Percentiles rank a stretch among this genome's conserved stretches.
Evolutionary conservation across 1,140 invertebrate genomes (phyloP).

Genomic region (Venustaconcha ellipsiformis): DNA sequence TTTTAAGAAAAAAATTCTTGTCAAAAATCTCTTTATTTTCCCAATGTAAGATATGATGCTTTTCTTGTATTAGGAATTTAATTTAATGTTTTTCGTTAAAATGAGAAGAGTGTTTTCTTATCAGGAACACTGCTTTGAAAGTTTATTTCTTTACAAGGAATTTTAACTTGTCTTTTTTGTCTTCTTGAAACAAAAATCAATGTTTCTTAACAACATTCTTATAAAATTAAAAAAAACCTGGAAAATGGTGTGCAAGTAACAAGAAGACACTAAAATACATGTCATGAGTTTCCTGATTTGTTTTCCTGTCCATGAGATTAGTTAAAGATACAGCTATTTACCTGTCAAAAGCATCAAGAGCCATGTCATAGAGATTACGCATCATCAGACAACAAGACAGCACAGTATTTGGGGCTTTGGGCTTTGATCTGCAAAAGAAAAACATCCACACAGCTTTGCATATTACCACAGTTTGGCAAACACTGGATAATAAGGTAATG

Average conservation of each 20-base stretch:
- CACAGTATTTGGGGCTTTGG: constrained; percentile 48
- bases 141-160: too few relatives aligned
- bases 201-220: not conserved
- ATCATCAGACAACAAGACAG: constrained; percentile 63
- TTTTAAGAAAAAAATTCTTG: too few relatives aligned
- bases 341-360: constrained; percentile 67
- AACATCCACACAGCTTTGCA: not conserved
- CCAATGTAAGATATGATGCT: too few relatives aligned
- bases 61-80: too few relatives aligned
- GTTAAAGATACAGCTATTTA: constrained; percentile 31
- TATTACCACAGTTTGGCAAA: too few relatives aligned
- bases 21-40: too few relatives aligned
- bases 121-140: too few relatives aligned
- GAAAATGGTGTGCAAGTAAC: not conserved
- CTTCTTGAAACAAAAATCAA: not conserved
- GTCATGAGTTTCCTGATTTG: not conserved
- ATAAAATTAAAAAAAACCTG: not conserved
- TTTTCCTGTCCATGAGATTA: not conserved
- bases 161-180: too few relatives aligned
- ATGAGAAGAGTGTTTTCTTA: too few relatives aligned
- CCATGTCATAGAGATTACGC: constrained; percentile 68
- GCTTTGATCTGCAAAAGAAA: constrained; percentile 32
- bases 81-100: too few relatives aligned
- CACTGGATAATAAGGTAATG: too few relatives aligned
- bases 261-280: not conserved